Evolutionary conservation across 2,113 vertebrate species (phyloP).

Genomic region (Anguilla japonica): DNA sequence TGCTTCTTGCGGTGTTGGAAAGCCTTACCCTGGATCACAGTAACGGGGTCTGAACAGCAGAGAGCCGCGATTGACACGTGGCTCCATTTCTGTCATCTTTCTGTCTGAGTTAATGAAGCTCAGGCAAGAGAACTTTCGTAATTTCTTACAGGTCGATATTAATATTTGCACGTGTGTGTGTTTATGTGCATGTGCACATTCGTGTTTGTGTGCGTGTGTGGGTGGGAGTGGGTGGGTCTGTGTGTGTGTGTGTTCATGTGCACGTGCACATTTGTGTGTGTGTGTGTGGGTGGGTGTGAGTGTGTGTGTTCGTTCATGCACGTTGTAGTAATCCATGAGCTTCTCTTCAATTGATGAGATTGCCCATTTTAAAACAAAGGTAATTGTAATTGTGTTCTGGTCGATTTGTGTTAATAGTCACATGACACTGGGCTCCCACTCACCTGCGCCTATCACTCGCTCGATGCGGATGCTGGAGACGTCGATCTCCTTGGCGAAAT

Average conservation of each 20-base stretch:
- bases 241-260: background rate
- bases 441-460: conserved; percentile 76
- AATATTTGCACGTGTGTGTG: background rate
- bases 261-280: background rate
- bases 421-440: conserved; percentile 33
- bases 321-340: background rate
- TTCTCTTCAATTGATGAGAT: too few species aligned
- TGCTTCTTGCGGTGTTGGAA: background rate
- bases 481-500: conserved; percentile 80
- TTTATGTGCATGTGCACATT: background rate
- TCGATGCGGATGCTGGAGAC: conserved; percentile 77
- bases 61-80: background rate
- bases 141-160: background rate
- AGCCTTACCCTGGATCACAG: background rate
- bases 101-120: background rate
- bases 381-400: background rate
- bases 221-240: background rate
- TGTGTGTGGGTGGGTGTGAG: background rate
- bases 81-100: background rate
- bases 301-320: background rate
- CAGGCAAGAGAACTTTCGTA: background rate
- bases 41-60: background rate
- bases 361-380: background rate
- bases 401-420: background rate
- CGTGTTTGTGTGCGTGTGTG: background rate